Evolutionary conservation across 2,888 invertebrate species (phyloP).

Genomic region (Heptascelio sp.): DNA sequence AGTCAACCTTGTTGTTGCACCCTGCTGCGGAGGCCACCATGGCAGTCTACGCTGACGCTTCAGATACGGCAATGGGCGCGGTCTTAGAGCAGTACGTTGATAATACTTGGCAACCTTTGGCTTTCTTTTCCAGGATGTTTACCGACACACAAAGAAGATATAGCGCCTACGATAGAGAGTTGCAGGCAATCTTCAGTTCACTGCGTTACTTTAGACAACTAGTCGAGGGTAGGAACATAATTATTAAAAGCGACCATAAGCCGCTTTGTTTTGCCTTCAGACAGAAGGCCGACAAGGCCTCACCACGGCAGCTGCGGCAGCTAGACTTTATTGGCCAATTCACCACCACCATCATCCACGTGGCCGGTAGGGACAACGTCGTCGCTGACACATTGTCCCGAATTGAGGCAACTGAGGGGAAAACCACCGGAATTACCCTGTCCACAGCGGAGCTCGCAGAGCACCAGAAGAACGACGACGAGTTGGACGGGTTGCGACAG

Average conservation of each 20-base stretch:
- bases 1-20: constrained; percentile 46
- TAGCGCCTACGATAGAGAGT: constrained; percentile 70
- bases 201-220: constrained; percentile 58
- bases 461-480: background rate
- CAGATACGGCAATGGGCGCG: background rate
- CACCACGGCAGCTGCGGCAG: constrained; percentile 45
- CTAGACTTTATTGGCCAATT: constrained; percentile 49
- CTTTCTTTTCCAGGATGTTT: background rate
- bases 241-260: constrained; percentile 59
- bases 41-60: background rate
- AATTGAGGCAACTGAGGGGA: background rate
- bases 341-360: constrained; percentile 34
- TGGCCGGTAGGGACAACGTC: constrained; percentile 25
- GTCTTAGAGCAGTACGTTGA: background rate
- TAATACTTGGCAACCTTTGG: background rate
- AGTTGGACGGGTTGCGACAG: background rate
- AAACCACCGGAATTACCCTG: too few species aligned
- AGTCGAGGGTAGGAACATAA: constrained; percentile 37
- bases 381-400: constrained; percentile 30
- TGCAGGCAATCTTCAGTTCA: constrained; percentile 68
- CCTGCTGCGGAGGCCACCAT: constrained; percentile 13
- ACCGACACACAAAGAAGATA: constrained; percentile 37
- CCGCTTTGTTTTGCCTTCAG: constrained; percentile 21
- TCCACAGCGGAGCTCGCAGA: background rate
- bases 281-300: constrained; percentile 17